These are phyloP conservation scores for Limanda limanda DNA, from an alignment of 2,113 vertebrate species.

Conservation along the genomic window DNA sequence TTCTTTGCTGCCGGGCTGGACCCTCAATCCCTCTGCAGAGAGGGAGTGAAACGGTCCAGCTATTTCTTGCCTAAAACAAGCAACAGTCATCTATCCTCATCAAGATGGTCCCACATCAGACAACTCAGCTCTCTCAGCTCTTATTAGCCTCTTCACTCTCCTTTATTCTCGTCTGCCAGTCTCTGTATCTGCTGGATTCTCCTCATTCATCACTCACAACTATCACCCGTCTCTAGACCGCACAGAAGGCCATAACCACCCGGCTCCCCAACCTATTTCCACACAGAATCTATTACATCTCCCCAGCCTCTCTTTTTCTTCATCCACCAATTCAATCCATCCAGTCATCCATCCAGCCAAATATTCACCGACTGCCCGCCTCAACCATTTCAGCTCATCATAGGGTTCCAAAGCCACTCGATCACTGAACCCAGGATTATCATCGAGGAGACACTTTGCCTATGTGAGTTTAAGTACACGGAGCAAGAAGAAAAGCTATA, in stretches of 20 bases:
- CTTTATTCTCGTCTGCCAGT: slow-evolving; percentile 19
- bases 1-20: slow-evolving; percentile 35
- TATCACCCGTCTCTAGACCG: slow-evolving; percentile 39
- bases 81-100: slow-evolving; percentile 56
- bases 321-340: slow-evolving; percentile 56
- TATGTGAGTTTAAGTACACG: slow-evolving; percentile 28
- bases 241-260: slow-evolving; percentile 46
- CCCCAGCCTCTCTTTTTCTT: slow-evolving; percentile 55
- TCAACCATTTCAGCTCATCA: slow-evolving; percentile 46
- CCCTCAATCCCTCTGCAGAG: slow-evolving; percentile 6
- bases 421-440: slow-evolving; percentile 39
- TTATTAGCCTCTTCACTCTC: slow-evolving; percentile 31
- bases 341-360: slow-evolving; percentile 49
- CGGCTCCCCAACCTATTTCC: slow-evolving; percentile 49
- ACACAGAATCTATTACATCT: slow-evolving; percentile 64
- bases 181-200: slow-evolving; percentile 43
- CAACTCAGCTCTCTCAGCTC: slow-evolving; percentile 4
- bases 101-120: slow-evolving; percentile 17
- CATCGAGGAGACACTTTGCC: slow-evolving; percentile 15
- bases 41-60: slow-evolving; percentile 19
- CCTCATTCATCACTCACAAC: slow-evolving; percentile 66
- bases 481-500: slow-evolving; percentile 27
- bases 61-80: slow-evolving; percentile 5
- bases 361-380: slow-evolving; percentile 52
- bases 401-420: slow-evolving; percentile 1